These are phyloP conservation scores for Sciaenops ocellatus DNA, from an alignment of 2,797 vertebrate genomes.

Conservation along the genomic window DNA sequence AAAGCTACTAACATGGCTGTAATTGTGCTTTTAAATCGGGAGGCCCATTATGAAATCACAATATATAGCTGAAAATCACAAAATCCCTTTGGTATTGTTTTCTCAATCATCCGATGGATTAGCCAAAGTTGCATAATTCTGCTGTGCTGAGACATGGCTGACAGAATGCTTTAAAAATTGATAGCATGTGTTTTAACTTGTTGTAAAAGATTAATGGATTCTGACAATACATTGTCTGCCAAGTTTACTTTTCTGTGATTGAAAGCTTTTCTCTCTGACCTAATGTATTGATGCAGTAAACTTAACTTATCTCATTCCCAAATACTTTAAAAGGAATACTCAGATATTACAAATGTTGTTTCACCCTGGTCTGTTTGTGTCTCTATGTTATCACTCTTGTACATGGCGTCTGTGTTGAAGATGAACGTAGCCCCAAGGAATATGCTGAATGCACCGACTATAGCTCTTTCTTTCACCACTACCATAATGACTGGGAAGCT, in stretches of 20 bases:
- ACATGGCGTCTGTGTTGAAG: constrained; percentile 51
- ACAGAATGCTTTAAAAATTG: background rate
- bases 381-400: constrained; percentile 60
- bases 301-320: constrained; percentile 23
- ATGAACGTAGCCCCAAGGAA: constrained; percentile 63
- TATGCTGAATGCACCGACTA: constrained; percentile 61
- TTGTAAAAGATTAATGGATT: background rate
- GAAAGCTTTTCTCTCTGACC: constrained; percentile 37
- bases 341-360: constrained; percentile 40
- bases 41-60: constrained; percentile 1
- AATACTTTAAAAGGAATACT: constrained; percentile 43
- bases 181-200: constrained; percentile 1
- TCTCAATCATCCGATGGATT: background rate
- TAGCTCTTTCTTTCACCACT: constrained; percentile 68
- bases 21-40: constrained; percentile 8
- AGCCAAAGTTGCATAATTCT: background rate
- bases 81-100: constrained; percentile 2
- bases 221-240: background rate
- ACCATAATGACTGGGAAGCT: constrained; percentile 68
- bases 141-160: background rate
- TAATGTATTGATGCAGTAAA: constrained; percentile 25
- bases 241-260: constrained; percentile 27
- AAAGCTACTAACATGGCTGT: background rate
- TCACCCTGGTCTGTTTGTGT: constrained; percentile 52
- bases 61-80: background rate